Evolutionary conservation across 1,140 invertebrate genomes (phyloP), one percentile per base, ranked within the genome.

Genomic region (Ips nitidus): DNA sequence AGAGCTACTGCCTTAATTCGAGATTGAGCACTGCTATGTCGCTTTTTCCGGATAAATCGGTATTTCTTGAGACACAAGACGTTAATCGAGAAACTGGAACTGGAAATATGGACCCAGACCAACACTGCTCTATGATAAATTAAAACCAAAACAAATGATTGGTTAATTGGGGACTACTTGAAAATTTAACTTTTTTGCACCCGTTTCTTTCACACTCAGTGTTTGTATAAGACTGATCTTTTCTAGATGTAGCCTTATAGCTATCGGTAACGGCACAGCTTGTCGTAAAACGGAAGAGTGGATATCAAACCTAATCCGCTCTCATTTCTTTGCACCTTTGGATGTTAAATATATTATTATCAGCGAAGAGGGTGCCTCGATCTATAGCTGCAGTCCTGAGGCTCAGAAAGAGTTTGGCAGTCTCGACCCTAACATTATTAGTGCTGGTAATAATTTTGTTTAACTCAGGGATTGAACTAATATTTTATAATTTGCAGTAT

Each of bases 261-360:
- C 91, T 37, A 81, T 97, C 41, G 94, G 94, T 1, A 96, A 97
- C 83, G 94, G 93, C 6, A 94, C 89, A 22, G 94, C 89, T 2
- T 95, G 94, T 76, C 81, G 93, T 43, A 89, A 97, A 79, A 95
- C 93, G 0, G 94, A 97, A 82, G 76, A 81, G 8, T 90, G 90
- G 83, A 74, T 97, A 5, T 86, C 86, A 0, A 74, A 85, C n/a
- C 77, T 91, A 8, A 91, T 92, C 4, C 75, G 84, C 36, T 74
- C 78, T 0, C 82, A 83, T 2, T 74, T 78, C 41, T 87, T 93
- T 72, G 72, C 80, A 41, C 82, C 84, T 2, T 66, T 85, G 8
- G 81, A 86, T 69, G 82, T 94, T 39, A 83, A 82, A 6, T 94
- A 92, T 74, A 91, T 92, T 4, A 95, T 97, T 73, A 90, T 97